A percentile compares a stretch with the other conserved stretches of the same genome.
Evolutionary conservation across 2,888 invertebrate genomes (phyloP).

Genomic region (Drosophila antonietae): DNA sequence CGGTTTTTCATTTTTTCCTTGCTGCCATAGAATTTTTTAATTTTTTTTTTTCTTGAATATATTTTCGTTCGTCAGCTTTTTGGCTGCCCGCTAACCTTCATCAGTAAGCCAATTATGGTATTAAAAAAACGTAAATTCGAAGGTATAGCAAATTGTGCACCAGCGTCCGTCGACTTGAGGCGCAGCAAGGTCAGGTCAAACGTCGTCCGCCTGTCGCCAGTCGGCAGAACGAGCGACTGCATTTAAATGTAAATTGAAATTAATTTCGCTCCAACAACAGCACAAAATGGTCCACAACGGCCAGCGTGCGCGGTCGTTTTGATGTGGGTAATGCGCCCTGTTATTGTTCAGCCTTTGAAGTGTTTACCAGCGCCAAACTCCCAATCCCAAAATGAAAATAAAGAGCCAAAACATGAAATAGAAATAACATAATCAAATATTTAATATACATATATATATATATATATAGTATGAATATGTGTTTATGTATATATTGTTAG

Average conservation of each 20-base stretch:
- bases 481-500: constrained; percentile 13
- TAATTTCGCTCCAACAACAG: constrained; percentile 65
- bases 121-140: constrained; percentile 70
- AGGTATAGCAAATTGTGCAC: constrained; percentile 60
- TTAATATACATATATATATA: background rate
- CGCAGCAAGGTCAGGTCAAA: constrained; percentile 71
- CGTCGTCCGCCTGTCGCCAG: constrained; percentile 39
- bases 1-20: background rate
- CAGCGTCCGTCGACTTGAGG: constrained; percentile 34
- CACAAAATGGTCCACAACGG: constrained; percentile 54
- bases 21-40: constrained; percentile 21
- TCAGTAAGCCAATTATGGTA: constrained; percentile 80
- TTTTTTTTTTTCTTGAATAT: constrained; percentile 3
- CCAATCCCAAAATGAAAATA: background rate
- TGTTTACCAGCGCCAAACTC: constrained; percentile 18
- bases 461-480: no score
- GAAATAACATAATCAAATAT: constrained; percentile 9
- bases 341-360: constrained; percentile 55
- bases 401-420: background rate
- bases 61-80: constrained; percentile 14
- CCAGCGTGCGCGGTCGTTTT: constrained; percentile 51
- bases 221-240: constrained; percentile 60
- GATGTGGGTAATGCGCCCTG: constrained; percentile 66
- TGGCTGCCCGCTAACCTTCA: constrained; percentile 61
- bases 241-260: constrained; percentile 80